Conservation (phyloP, 2,113 vertebrate species). For the Holacanthus passer region DNA sequence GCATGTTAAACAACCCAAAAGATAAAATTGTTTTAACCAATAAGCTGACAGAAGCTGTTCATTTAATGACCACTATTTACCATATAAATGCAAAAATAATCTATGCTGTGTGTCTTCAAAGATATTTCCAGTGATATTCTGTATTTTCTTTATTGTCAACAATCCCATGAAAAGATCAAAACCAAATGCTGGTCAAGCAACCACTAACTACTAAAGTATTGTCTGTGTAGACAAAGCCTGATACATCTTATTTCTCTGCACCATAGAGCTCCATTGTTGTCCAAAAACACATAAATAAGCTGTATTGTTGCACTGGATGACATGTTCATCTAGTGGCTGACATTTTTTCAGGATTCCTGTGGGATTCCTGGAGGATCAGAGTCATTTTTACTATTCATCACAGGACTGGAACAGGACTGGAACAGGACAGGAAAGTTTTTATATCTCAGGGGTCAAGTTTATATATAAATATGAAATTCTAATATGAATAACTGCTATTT, state of each 20-base stretch:
- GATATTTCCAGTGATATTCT: background rate
- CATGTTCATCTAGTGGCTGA: too few species aligned
- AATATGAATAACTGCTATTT: too few species aligned
- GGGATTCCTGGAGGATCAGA: too few species aligned
- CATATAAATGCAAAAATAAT: background rate
- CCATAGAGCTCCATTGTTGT: background rate
- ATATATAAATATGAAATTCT: too few species aligned
- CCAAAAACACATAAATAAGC: too few species aligned
- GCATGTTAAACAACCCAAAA: background rate
- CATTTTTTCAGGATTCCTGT: too few species aligned
- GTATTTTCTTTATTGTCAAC: background rate
- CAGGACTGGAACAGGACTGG: too few species aligned
- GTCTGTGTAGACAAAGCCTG: background rate
- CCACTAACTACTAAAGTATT: background rate
- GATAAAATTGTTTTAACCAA: too few species aligned
- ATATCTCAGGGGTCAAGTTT: too few species aligned
- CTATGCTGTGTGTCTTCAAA: background rate
- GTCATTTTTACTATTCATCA: too few species aligned
- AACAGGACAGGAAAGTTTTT: too few species aligned
- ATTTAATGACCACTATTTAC: background rate
- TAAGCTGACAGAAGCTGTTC: background rate
- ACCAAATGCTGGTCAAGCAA: background rate
- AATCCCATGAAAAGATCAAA: background rate
- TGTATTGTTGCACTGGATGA: too few species aligned
- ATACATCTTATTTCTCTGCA: background rate